Evolutionary conservation across 1,140 invertebrate species (phyloP).

Genomic region (Olivierus martensii): DNA sequence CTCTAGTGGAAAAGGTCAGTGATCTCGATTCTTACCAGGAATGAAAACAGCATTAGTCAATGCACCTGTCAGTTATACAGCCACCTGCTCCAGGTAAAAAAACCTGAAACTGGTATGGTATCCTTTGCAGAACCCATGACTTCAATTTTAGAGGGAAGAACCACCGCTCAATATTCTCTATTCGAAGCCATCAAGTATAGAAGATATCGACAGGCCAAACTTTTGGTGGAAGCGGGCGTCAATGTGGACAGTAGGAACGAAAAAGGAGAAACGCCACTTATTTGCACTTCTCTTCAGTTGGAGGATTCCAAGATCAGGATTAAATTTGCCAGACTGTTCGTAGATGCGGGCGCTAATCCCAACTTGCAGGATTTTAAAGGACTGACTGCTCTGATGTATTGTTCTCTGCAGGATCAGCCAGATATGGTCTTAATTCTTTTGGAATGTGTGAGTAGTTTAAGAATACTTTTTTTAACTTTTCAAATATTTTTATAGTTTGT

Average conservation of each 20-base stretch:
- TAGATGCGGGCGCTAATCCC: conserved; percentile 20
- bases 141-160: not conserved
- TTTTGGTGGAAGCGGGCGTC: conserved; percentile 20
- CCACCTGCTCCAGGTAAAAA: too few relatives aligned
- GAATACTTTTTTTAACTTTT: too few relatives aligned
- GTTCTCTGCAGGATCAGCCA: conserved; percentile 18
- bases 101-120: too few relatives aligned
- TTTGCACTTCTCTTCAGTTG: conserved; percentile 12
- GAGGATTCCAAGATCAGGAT: conserved; percentile 7
- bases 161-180: conserved; percentile 4
- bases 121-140: not conserved
- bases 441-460: conserved; percentile 16
- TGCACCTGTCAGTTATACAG: too few relatives aligned
- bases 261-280: conserved; percentile 19
- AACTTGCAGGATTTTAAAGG: conserved; percentile 21
- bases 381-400: conserved; percentile 21
- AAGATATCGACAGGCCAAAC: conserved; percentile 15
- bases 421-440: conserved; percentile 17
- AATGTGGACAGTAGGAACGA: conserved; percentile 20
- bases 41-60: too few relatives aligned
- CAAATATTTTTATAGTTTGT: too few relatives aligned
- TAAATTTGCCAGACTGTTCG: conserved; percentile 12
- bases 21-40: too few relatives aligned
- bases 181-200: conserved; percentile 6
- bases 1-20: too few relatives aligned